These are phyloP conservation scores for Sturnira hondurensis DNA, from an alignment of 2,113 vertebrate species.

Conservation along the genomic window DNA sequence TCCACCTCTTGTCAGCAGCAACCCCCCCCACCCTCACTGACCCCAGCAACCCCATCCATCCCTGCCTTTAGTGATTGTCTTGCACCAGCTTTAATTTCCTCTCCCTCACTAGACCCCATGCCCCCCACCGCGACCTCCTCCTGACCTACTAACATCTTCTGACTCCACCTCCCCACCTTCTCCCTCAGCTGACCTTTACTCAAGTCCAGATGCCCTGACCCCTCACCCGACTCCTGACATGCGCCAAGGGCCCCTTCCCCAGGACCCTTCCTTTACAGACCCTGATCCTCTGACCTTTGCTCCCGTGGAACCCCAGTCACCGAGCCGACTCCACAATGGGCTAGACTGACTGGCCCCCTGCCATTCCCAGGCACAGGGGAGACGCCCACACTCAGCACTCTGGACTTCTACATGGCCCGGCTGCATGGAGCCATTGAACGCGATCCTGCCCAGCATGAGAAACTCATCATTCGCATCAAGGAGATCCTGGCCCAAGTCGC, in stretches of 20 bases:
- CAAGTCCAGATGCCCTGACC: background rate
- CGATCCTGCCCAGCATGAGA: conserved; percentile 91
- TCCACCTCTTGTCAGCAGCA: too few species aligned
- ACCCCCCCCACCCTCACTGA: background rate
- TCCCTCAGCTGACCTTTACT: background rate
- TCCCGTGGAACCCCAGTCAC: rapidly evolving
- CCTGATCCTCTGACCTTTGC: background rate
- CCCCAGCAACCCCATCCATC: background rate
- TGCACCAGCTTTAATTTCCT: background rate
- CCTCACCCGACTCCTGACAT: background rate
- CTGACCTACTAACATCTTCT: background rate
- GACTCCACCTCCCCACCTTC: background rate
- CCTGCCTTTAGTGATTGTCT: rapidly evolving
- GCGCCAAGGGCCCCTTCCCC: too few species aligned
- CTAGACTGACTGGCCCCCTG: background rate
- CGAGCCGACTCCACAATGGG: background rate
- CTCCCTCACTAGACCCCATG: too few species aligned
- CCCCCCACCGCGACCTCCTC: background rate
- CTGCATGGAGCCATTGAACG: conserved; percentile 91
- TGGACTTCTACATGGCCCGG: conserved; percentile 96
- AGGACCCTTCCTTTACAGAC: background rate
- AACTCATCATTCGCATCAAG: conserved; percentile 89
- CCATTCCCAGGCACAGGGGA: conserved; percentile 89
- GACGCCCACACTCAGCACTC: conserved; percentile 90
- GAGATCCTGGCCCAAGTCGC: conserved; percentile 94